phyloP scores from a whole-genome alignment of 2,797 vertebrate genomes.

The Mormyrus hasselquistii region DNA sequence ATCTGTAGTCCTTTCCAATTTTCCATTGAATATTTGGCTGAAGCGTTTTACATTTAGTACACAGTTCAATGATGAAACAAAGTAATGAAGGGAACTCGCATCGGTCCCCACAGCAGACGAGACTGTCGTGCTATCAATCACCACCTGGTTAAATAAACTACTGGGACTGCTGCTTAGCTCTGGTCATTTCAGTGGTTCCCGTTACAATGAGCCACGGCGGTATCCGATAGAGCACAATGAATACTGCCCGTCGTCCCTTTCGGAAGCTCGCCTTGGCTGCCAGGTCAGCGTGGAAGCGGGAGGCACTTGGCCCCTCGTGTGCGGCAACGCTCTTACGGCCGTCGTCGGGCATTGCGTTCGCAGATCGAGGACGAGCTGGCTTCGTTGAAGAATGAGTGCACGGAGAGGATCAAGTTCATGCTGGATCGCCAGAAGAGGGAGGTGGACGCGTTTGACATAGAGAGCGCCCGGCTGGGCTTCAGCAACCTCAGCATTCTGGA shows the following conservation, averaged over 20 bases:
- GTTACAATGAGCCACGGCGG: neutral
- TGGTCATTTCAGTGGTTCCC: neutral
- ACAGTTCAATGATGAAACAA: neutral
- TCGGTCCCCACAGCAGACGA: neutral
- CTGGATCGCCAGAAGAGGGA: conserved; percentile 94
- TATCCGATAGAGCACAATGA: neutral
- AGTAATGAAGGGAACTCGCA: neutral
- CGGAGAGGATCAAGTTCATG: conserved; percentile 89
- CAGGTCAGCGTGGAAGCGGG: neutral
- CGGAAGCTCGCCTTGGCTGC: neutral
- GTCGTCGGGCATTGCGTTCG: neutral
- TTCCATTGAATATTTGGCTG: neutral
- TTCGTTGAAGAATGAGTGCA: conserved; percentile 96
- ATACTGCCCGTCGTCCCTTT: neutral
- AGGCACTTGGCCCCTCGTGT: neutral
- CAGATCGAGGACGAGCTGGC: conserved; percentile 98
- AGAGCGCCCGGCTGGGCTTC: conserved; percentile 93
- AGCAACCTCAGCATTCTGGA: conserved; percentile 86
- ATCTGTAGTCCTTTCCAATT: neutral
- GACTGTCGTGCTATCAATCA: neutral
- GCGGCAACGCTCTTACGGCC: neutral
- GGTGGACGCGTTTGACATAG: conserved; percentile 90
- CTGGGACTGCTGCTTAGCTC: neutral
- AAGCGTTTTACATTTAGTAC: neutral
- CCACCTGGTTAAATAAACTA: neutral